Evolutionary conservation across 2,888 invertebrate genomes (phyloP), one percentile per base, ranked within the genome.

Genomic region (Pristionchus exspectatus): DNA sequence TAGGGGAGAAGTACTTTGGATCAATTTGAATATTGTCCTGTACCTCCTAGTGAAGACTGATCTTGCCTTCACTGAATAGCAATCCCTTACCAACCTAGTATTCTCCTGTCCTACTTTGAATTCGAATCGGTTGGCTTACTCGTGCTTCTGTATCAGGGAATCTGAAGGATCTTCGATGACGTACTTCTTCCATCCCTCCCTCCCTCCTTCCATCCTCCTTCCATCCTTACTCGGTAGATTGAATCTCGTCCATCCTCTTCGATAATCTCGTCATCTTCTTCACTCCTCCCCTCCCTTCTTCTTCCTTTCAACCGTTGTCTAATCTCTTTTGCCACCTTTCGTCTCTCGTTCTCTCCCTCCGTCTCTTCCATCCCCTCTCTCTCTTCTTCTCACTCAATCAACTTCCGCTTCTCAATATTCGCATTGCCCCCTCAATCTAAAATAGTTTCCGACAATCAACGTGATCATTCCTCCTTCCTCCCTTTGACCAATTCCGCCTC

Each of bases 261-360:
- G 77, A 77, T 77, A 77, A 77, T 77, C 77, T 84, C 84, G 54
- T 77, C 77, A 77, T 86, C 86, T 33, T 59, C 86, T 44, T 86
- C 44, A 27, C 86, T 66, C 24, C 27, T 54, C 86, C 69, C 59
- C 63, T 66, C 50, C 69, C 33, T 84, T 54, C 84, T 72, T 74
- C 63, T 89, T 54, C 72, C 84, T 69, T n/a, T 69, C 72, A 59
- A 56, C 54, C 81, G 38, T 83, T 56, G 18, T 44, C 81, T 81
- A 38, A 81, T 81, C 81, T 50, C 38, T 50, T 81, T 81, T 81
- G 81, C 81, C 81, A 38, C 44, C 81, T 81, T 81, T 50, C 77
- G 21, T 33, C 44, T 86, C 85, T 69, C 74, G 21, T 59, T 84
- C 59, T 69, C 44, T 56, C 44, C 63, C 56, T n/a, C n/a, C 86